Evolutionary conservation across 2,888 invertebrate species (phyloP), one percentile per base, ranked within the genome.

Genomic region (Limnephilus rhombicus): DNA sequence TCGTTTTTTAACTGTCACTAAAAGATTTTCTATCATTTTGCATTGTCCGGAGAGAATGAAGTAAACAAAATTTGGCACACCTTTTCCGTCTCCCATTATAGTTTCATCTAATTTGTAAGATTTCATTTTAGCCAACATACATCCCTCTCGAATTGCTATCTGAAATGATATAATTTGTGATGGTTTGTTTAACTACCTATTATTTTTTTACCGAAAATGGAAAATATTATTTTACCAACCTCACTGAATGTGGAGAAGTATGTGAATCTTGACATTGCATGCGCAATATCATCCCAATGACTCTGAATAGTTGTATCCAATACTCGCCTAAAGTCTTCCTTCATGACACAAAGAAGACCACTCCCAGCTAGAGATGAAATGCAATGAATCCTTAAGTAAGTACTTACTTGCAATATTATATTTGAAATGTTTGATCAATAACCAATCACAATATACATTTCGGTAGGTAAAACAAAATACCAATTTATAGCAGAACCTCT

Each of bases 171-270:
- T 1, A 45, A n/a, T 68, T 88, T 13, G 18, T 87, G 4, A 41
- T 34, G 68, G 12, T n/a, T 29, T 88, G 13, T 85, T 34, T 41
- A 41, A 12, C 3, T 24, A n/a, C n/a, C 2, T 0, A 24, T 24
- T 2, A 85, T 45, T n/a, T 24, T 45, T 85, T 41, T 41, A 12
- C n/a, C 24, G 24, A 41, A 85, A 41, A n/a, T 4, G 34, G 12
- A 85, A n/a, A 37, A 41, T 85, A 18, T 41, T 41, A 5, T 86
- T 49, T 86, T 29, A 45, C 86, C 45, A 89, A 95, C 96, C 94
- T 96, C 96, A 94, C 96, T 96, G 95, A 97, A 96, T 18, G 95
- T 95, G 94, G 97, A 96, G 94, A 97, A 97, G 94, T 97, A 97
- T 86, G 96, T 96, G 93, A 97, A 97, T 85, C 96, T 96, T 4